These are phyloP conservation scores for Colius striatus DNA, from an alignment of 2,113 vertebrate species.

Conservation along the genomic window DNA sequence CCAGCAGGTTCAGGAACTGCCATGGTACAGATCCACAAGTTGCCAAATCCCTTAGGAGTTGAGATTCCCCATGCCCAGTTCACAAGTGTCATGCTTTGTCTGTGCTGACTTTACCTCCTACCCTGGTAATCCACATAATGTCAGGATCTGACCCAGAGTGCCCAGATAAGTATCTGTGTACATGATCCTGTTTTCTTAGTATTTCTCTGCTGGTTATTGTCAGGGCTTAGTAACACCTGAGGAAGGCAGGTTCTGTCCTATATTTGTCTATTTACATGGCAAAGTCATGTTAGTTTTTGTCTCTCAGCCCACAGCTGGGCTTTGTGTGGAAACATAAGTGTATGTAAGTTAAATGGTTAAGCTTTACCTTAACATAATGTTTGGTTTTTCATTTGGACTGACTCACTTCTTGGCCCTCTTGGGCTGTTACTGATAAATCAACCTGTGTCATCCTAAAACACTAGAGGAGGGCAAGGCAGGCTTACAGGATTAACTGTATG, in stretches of 20 bases:
- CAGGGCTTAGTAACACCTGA: neutral
- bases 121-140: neutral
- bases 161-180: neutral
- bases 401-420: neutral
- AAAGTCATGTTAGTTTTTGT: neutral
- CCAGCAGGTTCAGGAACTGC: neutral
- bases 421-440: neutral
- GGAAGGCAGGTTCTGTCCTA: accelerated
- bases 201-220: neutral
- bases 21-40: neutral
- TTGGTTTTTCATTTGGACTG: neutral
- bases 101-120: neutral
- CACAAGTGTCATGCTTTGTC: neutral
- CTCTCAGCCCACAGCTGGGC: neutral
- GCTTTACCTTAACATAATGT: neutral
- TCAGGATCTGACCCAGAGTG: neutral
- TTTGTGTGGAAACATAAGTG: neutral
- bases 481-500: neutral
- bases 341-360: neutral
- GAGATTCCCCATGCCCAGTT: neutral
- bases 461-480: neutral
- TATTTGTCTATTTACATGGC: neutral
- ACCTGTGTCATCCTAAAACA: neutral
- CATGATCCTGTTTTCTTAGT: neutral
- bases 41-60: neutral